Evolutionary conservation across 64 coral and sea anemone genomes (phyloP), one percentile per base, ranked within the genome.

Genomic region (Actinia tenebrosa): DNA sequence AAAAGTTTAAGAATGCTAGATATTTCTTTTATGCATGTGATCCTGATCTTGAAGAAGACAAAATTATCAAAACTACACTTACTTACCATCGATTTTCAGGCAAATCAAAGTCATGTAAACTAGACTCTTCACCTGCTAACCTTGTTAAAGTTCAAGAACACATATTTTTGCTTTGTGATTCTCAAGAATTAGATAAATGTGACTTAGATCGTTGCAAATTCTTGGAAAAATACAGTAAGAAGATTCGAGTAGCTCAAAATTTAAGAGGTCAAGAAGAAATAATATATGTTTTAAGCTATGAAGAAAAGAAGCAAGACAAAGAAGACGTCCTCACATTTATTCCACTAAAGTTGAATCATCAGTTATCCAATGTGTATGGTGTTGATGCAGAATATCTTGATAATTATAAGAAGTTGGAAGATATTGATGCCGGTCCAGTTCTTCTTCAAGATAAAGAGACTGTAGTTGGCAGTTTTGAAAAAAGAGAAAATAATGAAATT

Each of bases 81-180:
- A 72, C 25, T 7, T 72, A 14, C 3, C 44, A 80, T 80, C 44
- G 79, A 19, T 80, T 47, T 53, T 1, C 7, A 45, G 20, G 6
- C 79, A 23, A 80, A 50, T 10, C 45, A 17, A 80, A 80, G 1
- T 20, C 4, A 7, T 20, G 19, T 52, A 4, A 47, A 1, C 43
- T 50, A 3, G 19, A 53, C 3, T 37, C 7, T 18, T 45, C 45
- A 45, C 18, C 79, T 20, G 44, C 19, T 9, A 10, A n/a, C 27
- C 5, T 79, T 79, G 77, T 81, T 5, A 81, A 20, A 81, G 79
- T 20, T 37, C 19, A 45, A 7, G 44, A 81, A 50, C 79, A 81
- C 44, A 50, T 19, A 53, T 81, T 81, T 81, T 52, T 81, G 79
- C 79, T 23, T 1, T 75, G 69, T 75, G 69, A 75, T 75, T 75